Evolutionary conservation across 2,888 invertebrate species (phyloP), one percentile per base, ranked within the genome.

Genomic region (Lepidocyrtoides sp.): DNA sequence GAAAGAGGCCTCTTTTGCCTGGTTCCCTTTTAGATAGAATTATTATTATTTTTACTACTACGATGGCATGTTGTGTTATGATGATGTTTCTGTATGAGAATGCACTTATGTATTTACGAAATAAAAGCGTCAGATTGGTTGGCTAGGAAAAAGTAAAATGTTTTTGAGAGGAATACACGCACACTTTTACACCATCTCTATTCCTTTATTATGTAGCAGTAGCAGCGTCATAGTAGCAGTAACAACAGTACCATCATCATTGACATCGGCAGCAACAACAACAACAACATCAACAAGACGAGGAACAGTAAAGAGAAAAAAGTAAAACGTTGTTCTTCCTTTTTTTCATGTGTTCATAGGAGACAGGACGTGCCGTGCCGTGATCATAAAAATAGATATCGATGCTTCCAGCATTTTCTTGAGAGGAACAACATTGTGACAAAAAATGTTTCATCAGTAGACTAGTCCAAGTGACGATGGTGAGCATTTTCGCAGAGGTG

Each of bases 1-100:
- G 63, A 83, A 83, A 66, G 66, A 66, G 66, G 17, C n/a, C 32
- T 32, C 66, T n/a, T 60, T 66, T 66, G 66, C 66, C 32, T 29
- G 66, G 32, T 66, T 66, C 32, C 66, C 32, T 66, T 72, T 44
- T 72, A 44, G 41, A 48, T 72, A 41, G 72, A 48, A 72, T 72
- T 72, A 72, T 72, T 72, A 72, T 48, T 72, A 41, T 41, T 41
- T n/a, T n/a, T n/a, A 41, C 41, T 10, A 41, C 10, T 41, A 41
- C 41, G 5, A 60, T 60, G 51, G 41, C 20, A 23, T 23, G 41
- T 44, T 41, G 12, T 41, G 72, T 44, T 60, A 26, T 26, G 8
- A 60, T 26, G 41, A 36, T 54, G 32, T n/a, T 14, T 29, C 29
- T 17, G 17, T 20, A 20, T 44, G 23, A 26, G 29, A 57, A 60